A percentile compares a stretch with the other conserved stretches of the same genome.
Evolutionary conservation across 1,140 invertebrate genomes (phyloP).

Genomic region (Orchesella cincta): DNA sequence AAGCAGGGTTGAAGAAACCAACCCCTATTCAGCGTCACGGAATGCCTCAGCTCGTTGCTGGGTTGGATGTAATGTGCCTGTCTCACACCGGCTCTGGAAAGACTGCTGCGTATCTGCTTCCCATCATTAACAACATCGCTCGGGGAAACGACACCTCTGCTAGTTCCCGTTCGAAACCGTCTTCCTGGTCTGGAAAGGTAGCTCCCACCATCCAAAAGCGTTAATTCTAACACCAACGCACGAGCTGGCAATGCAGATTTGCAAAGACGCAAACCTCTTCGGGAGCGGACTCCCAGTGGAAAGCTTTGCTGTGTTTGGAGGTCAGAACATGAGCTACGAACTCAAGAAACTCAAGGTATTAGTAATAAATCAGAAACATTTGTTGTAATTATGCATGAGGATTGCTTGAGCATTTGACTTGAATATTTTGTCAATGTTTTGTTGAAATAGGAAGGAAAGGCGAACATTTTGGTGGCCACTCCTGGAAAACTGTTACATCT

Average conservation of each 20-base stretch:
- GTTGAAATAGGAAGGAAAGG: background rate
- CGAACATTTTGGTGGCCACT: constrained; percentile 71
- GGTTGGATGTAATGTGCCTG: constrained; percentile 91
- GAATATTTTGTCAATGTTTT: background rate
- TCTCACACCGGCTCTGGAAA: constrained; percentile 98
- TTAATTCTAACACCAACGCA: constrained; percentile 88
- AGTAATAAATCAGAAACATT: too few species aligned
- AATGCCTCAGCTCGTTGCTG: constrained; percentile 76
- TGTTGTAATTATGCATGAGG: too few species aligned
- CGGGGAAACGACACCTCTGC: too few species aligned
- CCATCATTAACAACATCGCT: constrained; percentile 77
- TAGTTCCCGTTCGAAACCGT: too few species aligned
- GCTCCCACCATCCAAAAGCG: too few species aligned
- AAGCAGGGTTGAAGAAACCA: constrained; percentile 57
- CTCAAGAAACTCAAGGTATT: background rate
- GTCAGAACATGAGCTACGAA: background rate
- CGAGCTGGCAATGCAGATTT: constrained; percentile 87
- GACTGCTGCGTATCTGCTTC: constrained; percentile 88
- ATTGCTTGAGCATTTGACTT: background rate
- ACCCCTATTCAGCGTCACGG: constrained; percentile 92
- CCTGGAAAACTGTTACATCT: constrained; percentile 89
- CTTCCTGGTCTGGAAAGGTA: too few species aligned
- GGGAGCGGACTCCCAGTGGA: constrained; percentile 57
- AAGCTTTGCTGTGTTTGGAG: background rate
- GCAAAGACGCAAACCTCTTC: constrained; percentile 83